Percentiles rank a stretch among this genome's conserved stretches.
Evolutionary conservation across 2,888 invertebrate species (phyloP).

Genomic region (Ctena decussata): DNA sequence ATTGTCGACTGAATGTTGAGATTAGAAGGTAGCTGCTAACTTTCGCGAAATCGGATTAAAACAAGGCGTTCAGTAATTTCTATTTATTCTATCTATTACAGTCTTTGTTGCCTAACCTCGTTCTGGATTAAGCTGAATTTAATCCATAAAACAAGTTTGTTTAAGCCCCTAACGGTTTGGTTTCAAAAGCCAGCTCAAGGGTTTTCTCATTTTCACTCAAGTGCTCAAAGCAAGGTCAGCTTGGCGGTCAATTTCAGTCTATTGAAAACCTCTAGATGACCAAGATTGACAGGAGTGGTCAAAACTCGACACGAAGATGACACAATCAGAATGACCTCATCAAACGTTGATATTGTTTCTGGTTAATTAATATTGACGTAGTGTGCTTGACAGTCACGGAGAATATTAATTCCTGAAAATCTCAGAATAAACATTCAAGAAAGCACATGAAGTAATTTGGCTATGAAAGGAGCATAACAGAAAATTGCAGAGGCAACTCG

Average conservation of each 20-base stretch:
- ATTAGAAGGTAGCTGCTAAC: not conserved
- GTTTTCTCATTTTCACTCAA: conserved; percentile 1
- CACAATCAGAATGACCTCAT: not conserved
- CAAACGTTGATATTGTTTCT: not conserved
- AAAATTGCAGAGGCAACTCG: no score
- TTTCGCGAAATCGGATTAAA: not conserved
- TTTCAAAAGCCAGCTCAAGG: not conserved
- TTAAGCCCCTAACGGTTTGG: conserved; percentile 12
- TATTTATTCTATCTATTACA: not conserved
- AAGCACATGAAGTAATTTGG: no score
- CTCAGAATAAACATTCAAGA: no score
- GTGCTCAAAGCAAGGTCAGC: not conserved
- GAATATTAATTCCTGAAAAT: no score
- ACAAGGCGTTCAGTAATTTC: not conserved
- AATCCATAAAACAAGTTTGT: conserved; percentile 1
- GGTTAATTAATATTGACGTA: not conserved
- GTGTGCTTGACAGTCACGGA: no score
- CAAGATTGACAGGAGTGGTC: not conserved
- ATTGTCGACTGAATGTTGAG: no score
- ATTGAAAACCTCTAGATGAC: not conserved
- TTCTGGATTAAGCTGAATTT: conserved; percentile 1
- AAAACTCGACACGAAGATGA: not conserved
- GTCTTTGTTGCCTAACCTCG: not conserved
- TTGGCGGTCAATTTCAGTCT: not conserved
- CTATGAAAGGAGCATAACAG: no score